phyloP scores from a whole-genome alignment of 2,888 invertebrate genomes.

The Stegophylla sp. region DNA sequence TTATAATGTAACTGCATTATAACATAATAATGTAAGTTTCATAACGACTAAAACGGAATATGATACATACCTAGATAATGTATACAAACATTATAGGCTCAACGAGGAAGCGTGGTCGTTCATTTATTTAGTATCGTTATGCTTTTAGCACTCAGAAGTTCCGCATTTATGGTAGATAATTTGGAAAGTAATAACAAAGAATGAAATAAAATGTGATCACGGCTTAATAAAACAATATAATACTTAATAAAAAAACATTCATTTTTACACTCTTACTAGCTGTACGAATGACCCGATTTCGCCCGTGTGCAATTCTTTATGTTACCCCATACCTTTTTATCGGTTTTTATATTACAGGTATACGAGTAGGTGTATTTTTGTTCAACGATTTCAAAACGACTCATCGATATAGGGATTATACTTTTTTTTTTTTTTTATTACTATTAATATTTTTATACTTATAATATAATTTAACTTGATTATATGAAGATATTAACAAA shows the following conservation, averaged over 20 bases:
- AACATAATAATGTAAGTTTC: neutral
- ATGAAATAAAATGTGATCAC: neutral
- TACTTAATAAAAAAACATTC: neutral
- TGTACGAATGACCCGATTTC: no score
- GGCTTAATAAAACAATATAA: neutral
- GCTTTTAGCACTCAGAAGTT: constrained; percentile 6
- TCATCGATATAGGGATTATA: no score
- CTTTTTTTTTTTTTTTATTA: no score
- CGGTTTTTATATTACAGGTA: no score
- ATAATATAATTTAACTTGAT: no score
- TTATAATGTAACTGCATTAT: constrained; percentile 4
- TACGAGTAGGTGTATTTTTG: no score
- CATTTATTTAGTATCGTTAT: constrained; percentile 8
- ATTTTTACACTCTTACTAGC: no score
- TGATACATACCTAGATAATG: neutral
- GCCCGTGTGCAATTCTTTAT: no score
- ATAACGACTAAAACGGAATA: neutral
- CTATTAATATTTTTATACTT: no score
- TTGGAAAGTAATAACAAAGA: neutral
- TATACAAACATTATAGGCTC: constrained; percentile 9
- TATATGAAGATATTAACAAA: no score
- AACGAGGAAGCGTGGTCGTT: neutral
- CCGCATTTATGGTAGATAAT: neutral
- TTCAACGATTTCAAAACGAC: no score
- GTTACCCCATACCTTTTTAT: no score